A percentile compares a stretch with the other conserved stretches of the same genome.
phyloP scores from a whole-genome alignment of 2,888 invertebrate genomes.

The Scaptomyza reducta region DNA sequence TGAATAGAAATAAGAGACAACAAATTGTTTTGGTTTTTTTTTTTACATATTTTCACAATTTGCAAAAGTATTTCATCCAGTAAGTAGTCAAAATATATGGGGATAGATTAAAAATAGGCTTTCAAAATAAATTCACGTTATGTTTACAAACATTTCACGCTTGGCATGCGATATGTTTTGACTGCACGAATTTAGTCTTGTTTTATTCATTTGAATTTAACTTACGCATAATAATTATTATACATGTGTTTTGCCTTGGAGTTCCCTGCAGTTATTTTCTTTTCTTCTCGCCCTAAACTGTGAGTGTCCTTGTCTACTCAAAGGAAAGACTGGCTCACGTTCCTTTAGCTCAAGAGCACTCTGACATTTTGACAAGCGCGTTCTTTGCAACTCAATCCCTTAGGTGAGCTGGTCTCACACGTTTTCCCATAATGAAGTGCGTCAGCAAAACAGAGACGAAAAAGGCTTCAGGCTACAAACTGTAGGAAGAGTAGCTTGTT shows the following conservation, averaged over 20 bases:
- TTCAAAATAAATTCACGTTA: background rate
- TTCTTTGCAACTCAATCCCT: conserved; percentile 12
- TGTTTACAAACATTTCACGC: background rate
- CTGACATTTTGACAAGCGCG: conserved; percentile 9
- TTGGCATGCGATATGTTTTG: background rate
- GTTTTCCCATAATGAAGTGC: conserved; percentile 8
- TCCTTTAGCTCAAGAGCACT: background rate
- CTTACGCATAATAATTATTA: background rate
- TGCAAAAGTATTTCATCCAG: background rate
- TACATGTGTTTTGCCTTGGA: background rate
- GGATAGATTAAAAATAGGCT: background rate
- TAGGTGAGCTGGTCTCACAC: background rate
- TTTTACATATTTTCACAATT: background rate
- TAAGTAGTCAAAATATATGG: background rate
- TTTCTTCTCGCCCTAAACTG: background rate
- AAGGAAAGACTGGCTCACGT: background rate
- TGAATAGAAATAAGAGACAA: conserved; percentile 17
- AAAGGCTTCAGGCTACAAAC: background rate
- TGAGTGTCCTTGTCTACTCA: background rate
- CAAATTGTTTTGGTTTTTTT: conserved; percentile 11
- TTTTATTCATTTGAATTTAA: background rate
- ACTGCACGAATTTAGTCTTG: background rate
- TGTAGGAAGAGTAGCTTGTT: background rate
- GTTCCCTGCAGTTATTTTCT: background rate
- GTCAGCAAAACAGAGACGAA: conserved; percentile 14